Base-by-base conservation (phyloP, 2,113 vertebrate genomes). In the Narcine bancroftii region DNA sequence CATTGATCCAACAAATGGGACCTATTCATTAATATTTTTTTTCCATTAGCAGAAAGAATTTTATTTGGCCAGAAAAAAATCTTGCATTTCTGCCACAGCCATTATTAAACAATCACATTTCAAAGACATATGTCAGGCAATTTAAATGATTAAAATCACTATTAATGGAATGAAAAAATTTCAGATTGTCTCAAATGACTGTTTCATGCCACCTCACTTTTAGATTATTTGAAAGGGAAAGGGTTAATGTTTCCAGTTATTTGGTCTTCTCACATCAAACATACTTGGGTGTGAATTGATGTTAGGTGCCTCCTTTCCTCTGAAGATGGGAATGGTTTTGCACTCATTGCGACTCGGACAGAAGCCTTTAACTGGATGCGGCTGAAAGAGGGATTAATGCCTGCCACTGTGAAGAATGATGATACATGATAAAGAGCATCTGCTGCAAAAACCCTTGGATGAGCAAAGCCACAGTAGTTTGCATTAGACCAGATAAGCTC, bases 401-500 rank as follows among this genome's bases (percentile, higher is more conserved):
- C 95, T 96, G 96, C 95, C 96, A 95, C 95, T 96, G 96, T 96
- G 95, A 96, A 96, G 96, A 97, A 96, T 94, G 94, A 96, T 96
- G 96, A 96, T 96, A 96, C 96, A 96, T 96, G 96, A 97, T 97
- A 96, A 97, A 97, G 96, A 97, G 96, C 96, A 96, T 96, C 96
- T 96, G 96, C 96, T 97, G 96, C 96, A 97, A 97, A 81, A 96
- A 95, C 97, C 97, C 96, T 97, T 96, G 97, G 96, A 97, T 93
- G 95, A 95, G 96, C 96, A 97, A 97, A 97, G 96, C 97, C 97
- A 97, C 97, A 96, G 97, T 96, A 97, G 97, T 98, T 99, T 97
- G 98, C 97, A 98, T 99, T 97, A 99, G 97, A 97, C 96, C 97
- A 97, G 97, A 98, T 99, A 99, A 99, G 97, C 97, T 96, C 97